These are phyloP conservation scores for Nipponacmea schrenckii DNA, from an alignment of 2,888 invertebrate species.

Conservation along the genomic window DNA sequence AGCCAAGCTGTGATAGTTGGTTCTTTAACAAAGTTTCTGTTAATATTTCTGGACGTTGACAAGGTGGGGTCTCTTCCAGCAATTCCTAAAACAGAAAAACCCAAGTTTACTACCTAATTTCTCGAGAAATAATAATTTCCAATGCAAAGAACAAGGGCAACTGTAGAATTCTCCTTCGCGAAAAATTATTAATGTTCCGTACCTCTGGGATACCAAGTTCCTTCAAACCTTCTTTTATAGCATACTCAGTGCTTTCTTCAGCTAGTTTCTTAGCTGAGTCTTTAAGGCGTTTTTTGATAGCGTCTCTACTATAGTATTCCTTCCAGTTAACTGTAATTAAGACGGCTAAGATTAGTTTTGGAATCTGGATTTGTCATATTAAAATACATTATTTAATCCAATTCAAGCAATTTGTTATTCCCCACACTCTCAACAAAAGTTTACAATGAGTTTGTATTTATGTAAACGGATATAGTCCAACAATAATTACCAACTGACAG, in stretches of 20 bases:
- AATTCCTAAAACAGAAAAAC: conserved; percentile 18
- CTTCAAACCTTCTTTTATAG: conserved; percentile 3
- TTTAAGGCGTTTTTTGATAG: conserved; percentile 22
- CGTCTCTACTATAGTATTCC: conserved; percentile 17
- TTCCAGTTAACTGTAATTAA: conserved; percentile 24
- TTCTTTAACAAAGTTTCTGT: conserved; percentile 27
- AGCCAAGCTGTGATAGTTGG: conserved; percentile 25
- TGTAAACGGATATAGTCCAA: too few species aligned
- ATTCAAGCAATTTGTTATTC: not conserved
- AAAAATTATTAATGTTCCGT: too few species aligned
- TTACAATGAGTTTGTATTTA: too few species aligned
- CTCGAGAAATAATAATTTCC: too few species aligned
- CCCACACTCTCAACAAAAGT: not conserved
- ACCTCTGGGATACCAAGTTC: conserved; percentile 8
- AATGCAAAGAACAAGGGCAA: too few species aligned
- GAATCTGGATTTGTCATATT: too few species aligned
- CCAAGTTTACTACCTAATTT: too few species aligned
- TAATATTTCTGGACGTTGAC: conserved; percentile 35
- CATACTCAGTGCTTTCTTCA: not conserved
- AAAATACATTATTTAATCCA: too few species aligned
- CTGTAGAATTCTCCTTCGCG: too few species aligned
- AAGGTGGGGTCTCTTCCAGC: conserved; percentile 29
- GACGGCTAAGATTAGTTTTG: not conserved
- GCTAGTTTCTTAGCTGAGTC: conserved; percentile 12
- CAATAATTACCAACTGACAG: too few species aligned